Percentiles rank a stretch among this genome's conserved stretches.
Conservation (phyloP, 2,888 invertebrate genomes). For the Ormyrus pomaceus region DNA sequence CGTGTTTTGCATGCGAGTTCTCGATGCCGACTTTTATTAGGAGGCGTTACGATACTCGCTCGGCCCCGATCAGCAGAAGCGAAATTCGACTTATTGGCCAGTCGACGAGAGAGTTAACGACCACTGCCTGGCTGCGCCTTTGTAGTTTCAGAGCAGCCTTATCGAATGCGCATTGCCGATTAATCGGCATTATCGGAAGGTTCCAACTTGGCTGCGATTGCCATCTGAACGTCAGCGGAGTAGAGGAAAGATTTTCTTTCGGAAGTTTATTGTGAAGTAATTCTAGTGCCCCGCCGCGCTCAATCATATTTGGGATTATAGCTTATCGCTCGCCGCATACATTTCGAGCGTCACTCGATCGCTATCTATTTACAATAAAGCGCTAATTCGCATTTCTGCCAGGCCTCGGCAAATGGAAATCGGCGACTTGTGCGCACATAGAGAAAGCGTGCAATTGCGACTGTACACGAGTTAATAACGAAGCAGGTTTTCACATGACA, state of each 20-base stretch:
- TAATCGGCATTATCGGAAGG: conserved; percentile 3
- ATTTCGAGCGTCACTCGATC: neutral
- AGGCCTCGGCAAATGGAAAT: neutral
- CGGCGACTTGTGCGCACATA: neutral
- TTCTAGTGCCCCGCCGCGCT: neutral
- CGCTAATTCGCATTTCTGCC: neutral
- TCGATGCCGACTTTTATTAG: no score
- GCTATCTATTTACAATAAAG: neutral
- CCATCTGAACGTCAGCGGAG: neutral
- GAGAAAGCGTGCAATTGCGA: neutral
- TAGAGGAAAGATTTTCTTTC: neutral
- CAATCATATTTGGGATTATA: neutral
- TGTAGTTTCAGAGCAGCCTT: no score
- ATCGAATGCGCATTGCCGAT: no score
- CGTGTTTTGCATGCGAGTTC: no score
- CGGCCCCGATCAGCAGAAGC: no score
- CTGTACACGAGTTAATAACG: neutral
- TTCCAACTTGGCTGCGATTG: neutral
- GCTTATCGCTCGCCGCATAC: neutral
- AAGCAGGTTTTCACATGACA: neutral
- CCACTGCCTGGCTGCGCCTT: no score
- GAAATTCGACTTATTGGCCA: no score
- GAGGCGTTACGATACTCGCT: neutral
- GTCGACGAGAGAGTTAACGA: no score
- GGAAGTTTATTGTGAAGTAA: neutral